Conservation (phyloP, 1,140 invertebrate genomes). For the Trichonephila clavata region DNA sequence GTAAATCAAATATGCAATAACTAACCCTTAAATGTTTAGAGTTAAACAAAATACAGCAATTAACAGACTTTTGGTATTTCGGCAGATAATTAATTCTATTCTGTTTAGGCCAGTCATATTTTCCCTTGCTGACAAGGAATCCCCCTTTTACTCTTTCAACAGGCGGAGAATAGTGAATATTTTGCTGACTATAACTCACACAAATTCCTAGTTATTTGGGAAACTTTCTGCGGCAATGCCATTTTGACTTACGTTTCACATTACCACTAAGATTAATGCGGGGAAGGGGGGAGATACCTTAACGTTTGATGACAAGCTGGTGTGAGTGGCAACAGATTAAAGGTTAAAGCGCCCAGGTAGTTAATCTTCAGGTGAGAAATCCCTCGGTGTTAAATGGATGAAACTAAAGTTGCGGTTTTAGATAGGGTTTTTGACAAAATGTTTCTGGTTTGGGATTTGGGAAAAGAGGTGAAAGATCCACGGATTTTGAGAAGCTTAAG, state of each 20-base stretch:
- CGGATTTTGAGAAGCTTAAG: background rate
- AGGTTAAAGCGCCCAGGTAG: constrained; percentile 23
- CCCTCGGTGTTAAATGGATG: constrained; percentile 8
- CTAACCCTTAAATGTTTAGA: background rate
- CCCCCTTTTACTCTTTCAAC: background rate
- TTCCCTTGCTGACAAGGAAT: background rate
- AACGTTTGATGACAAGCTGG: constrained; percentile 32
- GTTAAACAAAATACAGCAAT: no score
- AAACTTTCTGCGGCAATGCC: constrained; percentile 16
- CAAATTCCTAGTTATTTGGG: background rate
- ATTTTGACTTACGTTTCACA: constrained; percentile 38
- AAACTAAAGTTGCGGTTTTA: constrained; percentile 6
- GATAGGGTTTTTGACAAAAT: constrained; percentile 44
- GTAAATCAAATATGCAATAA: background rate
- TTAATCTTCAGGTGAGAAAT: constrained; percentile 34
- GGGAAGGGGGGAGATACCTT: background rate
- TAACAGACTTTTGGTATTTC: background rate
- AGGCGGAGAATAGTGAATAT: background rate
- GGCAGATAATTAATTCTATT: constrained; percentile 7
- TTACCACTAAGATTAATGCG: constrained; percentile 15
- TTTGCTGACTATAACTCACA: background rate
- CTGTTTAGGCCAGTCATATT: background rate
- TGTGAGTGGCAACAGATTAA: constrained; percentile 41
- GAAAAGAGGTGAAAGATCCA: background rate
- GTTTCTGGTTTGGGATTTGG: constrained; percentile 32